Evolutionary conservation across 2,888 invertebrate species (phyloP).

Genomic region (Nebria salina): DNA sequence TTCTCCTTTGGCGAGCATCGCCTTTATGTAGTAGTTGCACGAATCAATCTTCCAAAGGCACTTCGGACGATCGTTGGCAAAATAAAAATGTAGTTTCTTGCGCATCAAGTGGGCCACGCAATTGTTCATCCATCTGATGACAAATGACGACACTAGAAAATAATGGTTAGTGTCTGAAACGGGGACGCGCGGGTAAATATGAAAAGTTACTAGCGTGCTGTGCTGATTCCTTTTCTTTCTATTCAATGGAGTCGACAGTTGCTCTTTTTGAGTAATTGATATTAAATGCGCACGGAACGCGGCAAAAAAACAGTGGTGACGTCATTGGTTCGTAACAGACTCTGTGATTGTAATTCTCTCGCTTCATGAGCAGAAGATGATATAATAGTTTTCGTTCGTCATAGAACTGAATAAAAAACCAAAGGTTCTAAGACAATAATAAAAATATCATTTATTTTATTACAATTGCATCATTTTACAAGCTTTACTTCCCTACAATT

Average conservation of each 20-base stretch:
- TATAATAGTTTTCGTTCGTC: background rate
- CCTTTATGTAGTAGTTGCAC: background rate
- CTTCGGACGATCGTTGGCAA: constrained; percentile 26
- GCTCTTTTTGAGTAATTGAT: constrained; percentile 38
- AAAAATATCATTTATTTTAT: too few relatives aligned
- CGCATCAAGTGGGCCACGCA: constrained; percentile 27
- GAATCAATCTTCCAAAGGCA: constrained; percentile 36
- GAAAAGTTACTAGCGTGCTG: constrained; percentile 12
- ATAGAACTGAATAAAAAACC: background rate
- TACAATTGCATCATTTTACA: too few relatives aligned
- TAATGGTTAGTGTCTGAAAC: constrained; percentile 26
- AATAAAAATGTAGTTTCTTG: constrained; percentile 45
- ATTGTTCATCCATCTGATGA: constrained; percentile 42
- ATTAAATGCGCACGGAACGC: constrained; percentile 32
- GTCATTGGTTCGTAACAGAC: background rate
- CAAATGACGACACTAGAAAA: constrained; percentile 41
- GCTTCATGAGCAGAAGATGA: background rate
- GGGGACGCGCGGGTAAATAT: background rate
- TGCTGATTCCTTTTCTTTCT: background rate
- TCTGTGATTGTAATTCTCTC: background rate
- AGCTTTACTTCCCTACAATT: too few relatives aligned
- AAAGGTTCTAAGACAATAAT: too few relatives aligned
- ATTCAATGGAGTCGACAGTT: constrained; percentile 18
- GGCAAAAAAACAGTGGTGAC: background rate
- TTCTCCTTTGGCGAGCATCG: too few relatives aligned